Evolutionary conservation across 1,140 invertebrate species (phyloP).

Genomic region (Panagrolaimus sp.): DNA sequence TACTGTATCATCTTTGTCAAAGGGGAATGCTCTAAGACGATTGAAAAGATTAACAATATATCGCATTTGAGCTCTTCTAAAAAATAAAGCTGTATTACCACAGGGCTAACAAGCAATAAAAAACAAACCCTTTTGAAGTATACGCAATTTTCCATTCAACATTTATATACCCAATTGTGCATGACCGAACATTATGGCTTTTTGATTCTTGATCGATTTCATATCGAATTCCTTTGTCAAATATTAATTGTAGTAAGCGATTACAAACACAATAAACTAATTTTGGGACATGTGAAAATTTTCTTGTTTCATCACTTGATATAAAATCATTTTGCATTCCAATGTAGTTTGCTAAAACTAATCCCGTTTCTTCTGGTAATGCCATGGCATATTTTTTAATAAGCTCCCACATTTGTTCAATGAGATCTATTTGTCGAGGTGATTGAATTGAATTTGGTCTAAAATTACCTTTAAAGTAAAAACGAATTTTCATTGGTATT

Average conservation of each 20-base stretch:
- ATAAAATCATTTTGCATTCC: constrained; percentile 37
- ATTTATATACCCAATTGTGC: constrained; percentile 35
- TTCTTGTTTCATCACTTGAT: constrained; percentile 43
- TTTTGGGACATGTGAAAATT: constrained; percentile 37
- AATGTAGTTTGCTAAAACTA: constrained; percentile 24
- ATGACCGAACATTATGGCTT: constrained; percentile 36
- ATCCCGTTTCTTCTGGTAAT: constrained; percentile 20
- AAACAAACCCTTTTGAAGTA: constrained; percentile 33
- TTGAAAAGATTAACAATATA: constrained; percentile 36
- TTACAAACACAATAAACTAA: constrained; percentile 29
- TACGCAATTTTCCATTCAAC: constrained; percentile 44
- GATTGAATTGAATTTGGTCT: constrained; percentile 46
- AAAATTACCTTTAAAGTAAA: constrained; percentile 17
- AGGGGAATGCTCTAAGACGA: constrained; percentile 39
- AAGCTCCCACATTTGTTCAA: constrained; percentile 37
- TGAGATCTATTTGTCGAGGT: constrained; percentile 32
- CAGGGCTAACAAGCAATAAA: neutral
- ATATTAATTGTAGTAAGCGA: constrained; percentile 31
- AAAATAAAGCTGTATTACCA: constrained; percentile 21
- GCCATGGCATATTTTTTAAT: constrained; percentile 26
- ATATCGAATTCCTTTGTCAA: constrained; percentile 30
- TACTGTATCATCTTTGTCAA: constrained; percentile 35
- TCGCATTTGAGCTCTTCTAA: constrained; percentile 36
- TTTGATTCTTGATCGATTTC: constrained; percentile 15
- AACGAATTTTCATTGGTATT: neutral